Conservation (phyloP, 30 jellyfish, hydroid and myxozoan genomes). For the Turritopsis rubra region DNA sequence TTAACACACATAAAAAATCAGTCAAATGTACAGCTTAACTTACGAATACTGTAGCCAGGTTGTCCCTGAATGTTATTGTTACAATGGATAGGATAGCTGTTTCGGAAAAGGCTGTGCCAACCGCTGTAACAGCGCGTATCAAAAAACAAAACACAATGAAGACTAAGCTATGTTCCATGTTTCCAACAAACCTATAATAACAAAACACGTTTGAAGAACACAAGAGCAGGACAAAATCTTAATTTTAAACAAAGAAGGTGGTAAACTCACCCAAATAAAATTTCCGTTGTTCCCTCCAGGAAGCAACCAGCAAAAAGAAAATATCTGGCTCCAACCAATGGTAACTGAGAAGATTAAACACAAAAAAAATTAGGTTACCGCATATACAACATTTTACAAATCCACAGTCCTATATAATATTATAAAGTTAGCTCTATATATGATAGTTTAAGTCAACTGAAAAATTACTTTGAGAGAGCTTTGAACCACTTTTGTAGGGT, state of each 20-base stretch:
- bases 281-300: slow-evolving; percentile 76
- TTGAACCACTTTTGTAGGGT: no score
- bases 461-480: no score
- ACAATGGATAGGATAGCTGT: slow-evolving; percentile 67
- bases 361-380: no score
- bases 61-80: slow-evolving; percentile 49
- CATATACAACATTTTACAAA: no score
- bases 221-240: no score
- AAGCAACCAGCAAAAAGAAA: slow-evolving; percentile 51
- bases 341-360: slow-evolving; percentile 37
- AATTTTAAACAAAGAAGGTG: no score
- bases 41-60: slow-evolving; percentile 74
- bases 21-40: background rate
- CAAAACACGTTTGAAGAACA: background rate
- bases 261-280: slow-evolving; percentile 70
- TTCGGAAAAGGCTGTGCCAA: slow-evolving; percentile 72
- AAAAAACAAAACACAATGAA: slow-evolving; percentile 59
- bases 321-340: slow-evolving; percentile 63
- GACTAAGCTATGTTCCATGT: slow-evolving; percentile 42
- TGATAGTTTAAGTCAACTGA: no score
- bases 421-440: no score
- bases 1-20: background rate
- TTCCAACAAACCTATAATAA: slow-evolving; percentile 48
- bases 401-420: no score
- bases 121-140: slow-evolving; percentile 65